Evolutionary conservation across 2,888 invertebrate species (phyloP).

Genomic region (Lochmaea capreae): DNA sequence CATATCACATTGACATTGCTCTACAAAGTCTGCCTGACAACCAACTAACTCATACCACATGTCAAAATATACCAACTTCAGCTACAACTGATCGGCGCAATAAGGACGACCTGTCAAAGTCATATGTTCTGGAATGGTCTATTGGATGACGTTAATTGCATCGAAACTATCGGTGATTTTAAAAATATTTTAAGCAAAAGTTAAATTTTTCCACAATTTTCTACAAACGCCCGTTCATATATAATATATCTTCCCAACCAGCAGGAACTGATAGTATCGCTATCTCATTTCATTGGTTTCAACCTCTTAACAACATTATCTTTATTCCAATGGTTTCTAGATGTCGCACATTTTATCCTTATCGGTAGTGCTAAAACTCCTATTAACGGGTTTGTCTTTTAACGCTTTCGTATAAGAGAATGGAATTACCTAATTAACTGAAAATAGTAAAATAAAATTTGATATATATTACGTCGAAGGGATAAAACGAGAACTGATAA

Average conservation of each 20-base stretch:
- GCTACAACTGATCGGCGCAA: no score
- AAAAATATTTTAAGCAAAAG: no score
- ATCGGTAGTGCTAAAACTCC: conserved; percentile 40
- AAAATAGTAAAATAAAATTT: neutral
- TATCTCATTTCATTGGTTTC: conserved; percentile 58
- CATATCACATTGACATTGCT: no score
- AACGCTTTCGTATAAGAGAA: neutral
- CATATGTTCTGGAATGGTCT: no score
- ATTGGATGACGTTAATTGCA: no score
- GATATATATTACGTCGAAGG: no score
- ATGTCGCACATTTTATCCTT: conserved; percentile 51
- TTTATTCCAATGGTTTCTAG: conserved; percentile 48
- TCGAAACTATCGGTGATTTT: no score
- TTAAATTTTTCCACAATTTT: neutral
- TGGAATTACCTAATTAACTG: neutral
- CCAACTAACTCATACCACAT: no score
- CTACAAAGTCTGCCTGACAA: no score
- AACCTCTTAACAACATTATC: conserved; percentile 54
- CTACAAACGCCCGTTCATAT: neutral
- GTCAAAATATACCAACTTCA: no score
- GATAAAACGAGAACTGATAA: no score
- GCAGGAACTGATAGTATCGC: conserved; percentile 51
- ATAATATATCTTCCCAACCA: conserved; percentile 40
- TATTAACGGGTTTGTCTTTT: conserved; percentile 30
- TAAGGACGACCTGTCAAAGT: no score